Evolutionary conservation across 2,113 vertebrate genomes (phyloP).

Genomic region (Oreocharis arfaki): DNA sequence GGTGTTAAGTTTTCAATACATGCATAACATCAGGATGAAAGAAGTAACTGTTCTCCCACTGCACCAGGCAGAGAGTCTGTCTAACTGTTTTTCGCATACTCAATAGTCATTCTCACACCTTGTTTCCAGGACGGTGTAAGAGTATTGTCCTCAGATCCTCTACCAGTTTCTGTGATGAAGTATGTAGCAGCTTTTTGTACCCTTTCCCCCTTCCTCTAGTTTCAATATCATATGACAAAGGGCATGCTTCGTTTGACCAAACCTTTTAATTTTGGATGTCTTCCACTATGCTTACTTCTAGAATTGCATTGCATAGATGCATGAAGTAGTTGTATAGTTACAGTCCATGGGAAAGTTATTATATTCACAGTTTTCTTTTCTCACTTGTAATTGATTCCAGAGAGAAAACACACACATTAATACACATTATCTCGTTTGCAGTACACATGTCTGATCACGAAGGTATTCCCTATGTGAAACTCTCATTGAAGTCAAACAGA

Average conservation of each 20-base stretch:
- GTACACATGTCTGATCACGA: background rate
- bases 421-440: background rate
- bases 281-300: background rate
- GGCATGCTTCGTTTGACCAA: background rate
- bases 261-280: background rate
- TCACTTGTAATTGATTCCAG: constrained; percentile 52
- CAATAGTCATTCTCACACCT: background rate
- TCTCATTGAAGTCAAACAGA: background rate
- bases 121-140: background rate
- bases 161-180: background rate
- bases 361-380: constrained; percentile 45
- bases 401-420: constrained; percentile 14
- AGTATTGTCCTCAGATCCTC: background rate
- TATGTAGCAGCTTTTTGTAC: background rate
- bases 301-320: background rate
- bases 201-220: background rate
- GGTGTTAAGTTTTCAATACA: background rate
- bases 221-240: background rate
- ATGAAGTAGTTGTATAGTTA: background rate
- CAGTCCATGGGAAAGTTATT: constrained; percentile 23
- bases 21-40: background rate
- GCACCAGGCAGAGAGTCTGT: background rate
- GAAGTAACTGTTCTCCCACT: background rate
- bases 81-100: background rate
- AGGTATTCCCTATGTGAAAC: background rate